A percentile compares a stretch with the other conserved stretches of the same genome.
phyloP scores from a whole-genome alignment of 2,888 invertebrate genomes.

The Orthosia gothica region DNA sequence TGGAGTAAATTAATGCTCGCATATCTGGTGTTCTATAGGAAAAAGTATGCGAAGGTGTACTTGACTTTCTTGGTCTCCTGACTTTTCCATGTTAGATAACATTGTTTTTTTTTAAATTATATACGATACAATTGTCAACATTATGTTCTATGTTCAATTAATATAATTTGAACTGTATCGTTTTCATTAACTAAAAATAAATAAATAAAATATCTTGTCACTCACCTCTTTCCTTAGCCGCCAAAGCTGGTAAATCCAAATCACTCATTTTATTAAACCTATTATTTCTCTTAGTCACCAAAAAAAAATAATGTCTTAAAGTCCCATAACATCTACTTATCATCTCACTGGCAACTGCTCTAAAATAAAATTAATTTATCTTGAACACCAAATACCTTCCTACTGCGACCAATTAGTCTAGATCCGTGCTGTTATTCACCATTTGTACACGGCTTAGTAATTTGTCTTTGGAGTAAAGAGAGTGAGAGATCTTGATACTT shows the following conservation, averaged over 20 bases:
- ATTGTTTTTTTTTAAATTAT: too few species aligned
- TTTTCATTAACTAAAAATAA: too few species aligned
- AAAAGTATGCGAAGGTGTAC: too few species aligned
- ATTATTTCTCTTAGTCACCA: conserved; percentile 6
- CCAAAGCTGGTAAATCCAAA: conserved; percentile 70
- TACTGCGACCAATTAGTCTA: conserved; percentile 58
- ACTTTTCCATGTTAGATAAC: too few species aligned
- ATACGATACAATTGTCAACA: too few species aligned
- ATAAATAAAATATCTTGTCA: conserved; percentile 1
- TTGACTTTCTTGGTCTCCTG: too few species aligned
- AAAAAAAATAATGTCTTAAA: conserved; percentile 28
- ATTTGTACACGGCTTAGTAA: not conserved
- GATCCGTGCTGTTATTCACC: conserved; percentile 35
- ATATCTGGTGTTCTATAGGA: too few species aligned
- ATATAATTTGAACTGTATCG: too few species aligned
- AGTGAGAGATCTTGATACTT: conserved; percentile 35
- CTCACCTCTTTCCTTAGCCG: conserved; percentile 66
- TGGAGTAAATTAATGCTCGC: too few species aligned
- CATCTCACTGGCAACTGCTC: conserved; percentile 54
- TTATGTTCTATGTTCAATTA: too few species aligned
- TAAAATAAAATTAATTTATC: conserved; percentile 62
- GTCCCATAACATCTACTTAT: conserved; percentile 36
- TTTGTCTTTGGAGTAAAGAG: not conserved
- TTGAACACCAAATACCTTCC: conserved; percentile 52
- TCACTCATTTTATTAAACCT: conserved; percentile 72